phyloP scores from a whole-genome alignment of 2,113 vertebrate species.

The Pundamilia nyererei region DNA sequence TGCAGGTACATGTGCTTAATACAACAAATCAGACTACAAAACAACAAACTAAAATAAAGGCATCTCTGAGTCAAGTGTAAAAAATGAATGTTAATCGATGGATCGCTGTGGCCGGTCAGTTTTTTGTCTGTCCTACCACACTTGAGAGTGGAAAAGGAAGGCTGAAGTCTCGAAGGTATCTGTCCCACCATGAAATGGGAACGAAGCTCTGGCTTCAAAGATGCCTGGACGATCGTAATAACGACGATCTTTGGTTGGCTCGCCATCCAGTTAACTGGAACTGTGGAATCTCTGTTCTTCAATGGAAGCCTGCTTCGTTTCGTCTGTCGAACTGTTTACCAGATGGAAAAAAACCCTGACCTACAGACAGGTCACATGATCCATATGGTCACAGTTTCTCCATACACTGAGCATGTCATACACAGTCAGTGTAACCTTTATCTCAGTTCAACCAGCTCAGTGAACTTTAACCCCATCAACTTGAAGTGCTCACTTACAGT shows the following conservation, averaged over 20 bases:
- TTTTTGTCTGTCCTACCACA: neutral
- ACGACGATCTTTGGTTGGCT: neutral
- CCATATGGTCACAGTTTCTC: neutral
- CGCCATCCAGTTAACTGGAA: neutral
- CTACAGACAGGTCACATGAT: neutral
- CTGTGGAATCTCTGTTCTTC: neutral
- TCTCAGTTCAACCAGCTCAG: neutral
- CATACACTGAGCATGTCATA: neutral
- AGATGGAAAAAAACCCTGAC: neutral
- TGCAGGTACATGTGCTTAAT: neutral
- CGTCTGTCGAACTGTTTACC: neutral
- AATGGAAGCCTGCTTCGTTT: neutral
- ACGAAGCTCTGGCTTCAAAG: neutral
- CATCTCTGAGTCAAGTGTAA: neutral
- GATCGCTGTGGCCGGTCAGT: neutral
- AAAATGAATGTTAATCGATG: neutral
- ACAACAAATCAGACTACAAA: neutral
- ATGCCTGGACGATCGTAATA: neutral
- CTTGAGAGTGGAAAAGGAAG: neutral
- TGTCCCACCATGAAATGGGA: neutral
- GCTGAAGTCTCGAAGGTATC: neutral
- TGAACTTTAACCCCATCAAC: neutral
- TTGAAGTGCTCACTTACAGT: neutral
- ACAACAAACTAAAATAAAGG: neutral
- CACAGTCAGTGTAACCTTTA: neutral